Base-by-base conservation (phyloP, 2,797 vertebrate genomes). In the Uromys caudimaculatus region DNA sequence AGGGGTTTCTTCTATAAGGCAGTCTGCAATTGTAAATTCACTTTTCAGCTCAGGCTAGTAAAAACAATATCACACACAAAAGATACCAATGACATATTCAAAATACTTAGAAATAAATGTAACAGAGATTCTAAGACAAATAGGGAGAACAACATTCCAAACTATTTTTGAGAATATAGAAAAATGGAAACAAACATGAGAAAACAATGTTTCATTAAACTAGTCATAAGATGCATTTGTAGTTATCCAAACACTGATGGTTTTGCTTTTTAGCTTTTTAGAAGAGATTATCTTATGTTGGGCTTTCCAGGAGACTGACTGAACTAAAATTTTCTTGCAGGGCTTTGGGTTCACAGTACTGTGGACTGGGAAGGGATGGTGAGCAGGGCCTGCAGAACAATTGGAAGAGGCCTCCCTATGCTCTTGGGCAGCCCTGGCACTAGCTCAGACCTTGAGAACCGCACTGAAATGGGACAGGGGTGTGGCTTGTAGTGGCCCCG, bases 191-290 rank as follows among this genome's bases (percentile, higher is more conserved):
- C 16, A 73, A 88, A 86, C 44, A 64, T 2, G 47, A n/a, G 19
- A 23, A 91, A 16, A 91, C 5, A 85, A 27, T 19, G 56, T 32
- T 77, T 3, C 23, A 77, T 85, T 91, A 82, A 86, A 81, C 62
- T 56, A 41, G 69, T 79, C 3, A 38, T 81, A 47, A 76, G 35
- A 41, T 81, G 1, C 41, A 73, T 73, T 73, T 54, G 14, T 58
- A 52, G 85, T 67, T 75, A 75, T 27, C 29, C 3, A 71, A 38
- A 27, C 35, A 11, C 44, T 41, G 62, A 32, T 16, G 41, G 2
- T 89, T 91, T 94, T 89, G 38, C 29, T 69, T 85, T 88, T 91
- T 94, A 81, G 27, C 23, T 67, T 85, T 86, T 88, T 52, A 50
- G 58, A 38, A 38, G 54, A 56, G 35, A 35, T 9, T 79, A 14